Percentiles rank a stretch among this genome's conserved stretches.
These are phyloP conservation scores for Momotus momota DNA, from an alignment of 2,797 vertebrate species.

Conservation along the genomic window DNA sequence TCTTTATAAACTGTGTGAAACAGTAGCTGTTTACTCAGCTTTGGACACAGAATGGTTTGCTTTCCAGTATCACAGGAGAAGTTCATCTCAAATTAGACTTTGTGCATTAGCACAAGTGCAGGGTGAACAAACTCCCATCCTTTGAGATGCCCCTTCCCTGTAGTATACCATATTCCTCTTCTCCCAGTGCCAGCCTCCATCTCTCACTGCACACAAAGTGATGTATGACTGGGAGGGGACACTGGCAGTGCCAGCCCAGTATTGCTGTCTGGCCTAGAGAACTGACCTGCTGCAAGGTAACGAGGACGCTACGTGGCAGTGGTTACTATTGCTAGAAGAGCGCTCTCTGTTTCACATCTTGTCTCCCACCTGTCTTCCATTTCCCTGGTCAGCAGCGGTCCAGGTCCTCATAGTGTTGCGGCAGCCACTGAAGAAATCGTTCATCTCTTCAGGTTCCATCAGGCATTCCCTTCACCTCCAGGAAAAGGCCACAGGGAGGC, in stretches of 20 bases:
- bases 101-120: not conserved
- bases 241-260: not conserved
- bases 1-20: not conserved
- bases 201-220: not conserved
- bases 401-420: rapidly evolving
- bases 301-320: rapidly evolving
- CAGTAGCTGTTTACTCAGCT: constrained; percentile 21
- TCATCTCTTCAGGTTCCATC: not conserved
- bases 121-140: not conserved
- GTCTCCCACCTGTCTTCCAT: not conserved
- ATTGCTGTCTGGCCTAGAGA: not conserved
- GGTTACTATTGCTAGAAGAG: not conserved
- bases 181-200: not conserved
- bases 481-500: not conserved
- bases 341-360: not conserved
- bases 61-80: constrained; percentile 21
- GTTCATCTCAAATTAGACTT: constrained; percentile 10
- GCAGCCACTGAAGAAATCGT: not conserved
- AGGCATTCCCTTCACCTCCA: not conserved
- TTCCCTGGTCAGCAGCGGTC: not conserved
- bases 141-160: not conserved
- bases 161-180: not conserved
- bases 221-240: not conserved
- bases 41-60: not conserved
- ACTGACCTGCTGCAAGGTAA: not conserved